Evolutionary conservation across 2,888 invertebrate species (phyloP), one percentile per base, ranked within the genome.

Genomic region (Eupithecia exiguata): DNA sequence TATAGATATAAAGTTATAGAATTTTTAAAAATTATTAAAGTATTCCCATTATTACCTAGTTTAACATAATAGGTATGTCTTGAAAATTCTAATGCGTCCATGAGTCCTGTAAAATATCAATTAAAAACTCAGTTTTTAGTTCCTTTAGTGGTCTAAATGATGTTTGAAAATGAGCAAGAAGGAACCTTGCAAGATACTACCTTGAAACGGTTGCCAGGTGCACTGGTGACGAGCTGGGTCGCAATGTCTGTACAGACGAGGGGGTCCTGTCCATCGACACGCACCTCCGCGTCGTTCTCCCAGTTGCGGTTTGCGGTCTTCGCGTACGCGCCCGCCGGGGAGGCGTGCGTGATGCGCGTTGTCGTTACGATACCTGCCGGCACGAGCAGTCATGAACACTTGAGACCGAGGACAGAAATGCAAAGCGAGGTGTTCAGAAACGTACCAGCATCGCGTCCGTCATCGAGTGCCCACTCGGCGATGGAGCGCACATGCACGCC

Each of bases 271-370:
- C 92, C 91, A 16, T 84, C 88, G 0, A 78, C 79, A 1, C 83
- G 76, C 7, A 96, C 92, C 46, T 95, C 93, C 0, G 85, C 89
- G 85, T 97, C 96, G 81, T 92, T 95, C 88, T 97, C 97, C 96
- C 97, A 97, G 78, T 95, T 88, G 0, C 97, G 94, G 77, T 96
- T 91, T 0, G 96, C 95, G 0, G 92, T 90, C 83, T 96, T 96
- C 0, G 97, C 97, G 84, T 95, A 97, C 0, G 95, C 90, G 1
- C 95, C 96, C 0, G 96, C 95, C 0, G 97, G 97, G 4, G 97
- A 97, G 0, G 97, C 97, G 87, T 97, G 97, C 0, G 97, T 97
- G 0, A 97, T 93, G 70, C 97, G 94, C 0, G 97, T 96, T 0
- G 96, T 97, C 0, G 97, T 97, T 9, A 97, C 97, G 36, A 80